Evolutionary conservation across 2,888 invertebrate species (phyloP), one percentile per base, ranked within the genome.

Genomic region (Iphiclides podalirius): DNA sequence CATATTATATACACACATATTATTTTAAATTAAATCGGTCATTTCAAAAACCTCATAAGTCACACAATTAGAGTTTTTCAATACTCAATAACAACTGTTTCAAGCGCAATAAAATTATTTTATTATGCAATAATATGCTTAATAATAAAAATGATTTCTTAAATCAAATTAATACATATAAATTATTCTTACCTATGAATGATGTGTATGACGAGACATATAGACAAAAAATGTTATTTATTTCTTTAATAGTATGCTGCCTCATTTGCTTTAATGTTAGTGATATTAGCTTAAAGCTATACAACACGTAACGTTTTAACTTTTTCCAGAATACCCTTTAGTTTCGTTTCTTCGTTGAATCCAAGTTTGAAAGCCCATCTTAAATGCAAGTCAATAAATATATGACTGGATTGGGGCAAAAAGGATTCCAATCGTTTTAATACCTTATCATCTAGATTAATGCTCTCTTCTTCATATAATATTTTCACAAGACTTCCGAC

Each of bases 401-500:
- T 76, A 49, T 86, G 83, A 60, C 74, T 86, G 4, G 72, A 69
- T 54, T 72, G 71, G 1, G 85, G 84, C 43, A 84, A 63, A 35
- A 86, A 74, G 12, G 64, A 67, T n/a, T 76, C 71, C 38, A 83
- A 59, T 62, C 75, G 72, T 58, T 76, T 67, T 38, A 85, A 57
- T 42, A 82, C 57, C 33, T 66, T 43, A 28, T 72, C 60, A 54
- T 86, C 79, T 57, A 92, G 80, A 41, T 82, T 70, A 15, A 88
- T 76, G 11, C 91, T 82, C 28, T 83, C 72, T 45, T 89, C 81
- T 31, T 84, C 64, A 15, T 86, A 70, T 47, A 91, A 63, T 28
- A 86, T 79, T 52, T 85, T 84, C 2, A 92, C 67, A 28, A 91
- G 79, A 47, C 91, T 89, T 33, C 90, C 90, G n/a, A 93, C 66